Conservation (phyloP, 2,113 vertebrate species). For the Ciconia stormi region DNA sequence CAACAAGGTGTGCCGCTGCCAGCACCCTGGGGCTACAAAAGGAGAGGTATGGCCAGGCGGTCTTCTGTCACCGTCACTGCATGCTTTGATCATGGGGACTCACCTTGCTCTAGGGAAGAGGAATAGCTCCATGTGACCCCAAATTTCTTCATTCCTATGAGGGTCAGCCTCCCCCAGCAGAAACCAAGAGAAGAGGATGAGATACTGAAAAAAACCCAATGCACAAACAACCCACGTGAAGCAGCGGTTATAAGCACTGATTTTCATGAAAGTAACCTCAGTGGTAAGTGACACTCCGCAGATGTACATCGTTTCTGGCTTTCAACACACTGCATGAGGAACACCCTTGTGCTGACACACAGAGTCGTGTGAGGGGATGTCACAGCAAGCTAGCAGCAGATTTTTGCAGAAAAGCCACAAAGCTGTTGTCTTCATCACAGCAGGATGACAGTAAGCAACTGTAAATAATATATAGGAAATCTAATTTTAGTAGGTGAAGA, state of each 20-base stretch:
- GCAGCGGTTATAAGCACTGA: not conserved
- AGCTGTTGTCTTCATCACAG: not conserved
- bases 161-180: not conserved
- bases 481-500: not conserved
- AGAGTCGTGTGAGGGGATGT: not conserved
- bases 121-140: not conserved
- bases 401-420: not conserved
- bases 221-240: not conserved
- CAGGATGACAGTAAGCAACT: not conserved
- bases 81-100: not conserved
- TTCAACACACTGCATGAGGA: accelerated
- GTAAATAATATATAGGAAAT: not conserved
- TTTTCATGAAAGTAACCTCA: not conserved
- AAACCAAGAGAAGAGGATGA: not conserved
- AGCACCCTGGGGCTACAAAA: not conserved
- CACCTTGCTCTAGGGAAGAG: not conserved
- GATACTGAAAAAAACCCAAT: not conserved
- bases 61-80: not conserved
- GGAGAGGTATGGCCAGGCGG: not conserved
- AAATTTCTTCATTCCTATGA: not conserved
- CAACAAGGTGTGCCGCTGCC: not conserved
- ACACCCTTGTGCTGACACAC: not conserved
- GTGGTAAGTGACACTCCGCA: not conserved
- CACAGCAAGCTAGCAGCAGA: not conserved
- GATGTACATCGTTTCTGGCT: not conserved